Conservation (phyloP, 1,140 invertebrate species). For the Ctenoplectra terminalis region DNA sequence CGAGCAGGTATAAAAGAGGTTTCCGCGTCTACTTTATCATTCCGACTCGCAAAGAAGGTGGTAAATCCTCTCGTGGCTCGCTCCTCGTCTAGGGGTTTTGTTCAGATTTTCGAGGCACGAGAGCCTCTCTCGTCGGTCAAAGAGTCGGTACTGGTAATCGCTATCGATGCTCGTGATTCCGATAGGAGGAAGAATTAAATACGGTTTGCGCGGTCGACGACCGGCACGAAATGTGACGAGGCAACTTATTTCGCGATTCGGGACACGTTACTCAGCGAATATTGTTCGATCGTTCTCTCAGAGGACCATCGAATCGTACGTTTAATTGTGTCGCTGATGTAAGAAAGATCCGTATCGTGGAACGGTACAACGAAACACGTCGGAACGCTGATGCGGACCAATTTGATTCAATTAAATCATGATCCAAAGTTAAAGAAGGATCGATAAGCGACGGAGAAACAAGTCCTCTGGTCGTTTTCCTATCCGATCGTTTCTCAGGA, state of each 20-base stretch:
- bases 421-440: too few species aligned
- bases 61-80: not conserved
- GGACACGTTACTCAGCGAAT: too few species aligned
- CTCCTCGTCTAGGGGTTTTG: slow-evolving; percentile 7
- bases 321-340: not conserved
- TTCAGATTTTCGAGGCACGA: not conserved
- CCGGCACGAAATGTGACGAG: not conserved
- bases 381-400: not conserved
- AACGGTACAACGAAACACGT: not conserved
- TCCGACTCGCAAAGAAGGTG: slow-evolving; percentile 3
- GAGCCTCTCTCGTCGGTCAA: too few species aligned
- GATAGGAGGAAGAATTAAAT: not conserved
- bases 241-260: not conserved
- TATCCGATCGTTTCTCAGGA: not conserved
- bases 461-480: not conserved
- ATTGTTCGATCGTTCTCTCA: not conserved
- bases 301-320: not conserved
- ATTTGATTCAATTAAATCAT: not conserved
- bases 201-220: not conserved
- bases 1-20: slow-evolving; percentile 31
- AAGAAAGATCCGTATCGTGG: not conserved
- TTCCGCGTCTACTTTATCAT: slow-evolving; percentile 51
- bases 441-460: not conserved
- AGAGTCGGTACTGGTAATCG: not conserved
- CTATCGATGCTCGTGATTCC: not conserved